phyloP scores from a whole-genome alignment of 2,113 vertebrate species.

The Macrotus californicus region DNA sequence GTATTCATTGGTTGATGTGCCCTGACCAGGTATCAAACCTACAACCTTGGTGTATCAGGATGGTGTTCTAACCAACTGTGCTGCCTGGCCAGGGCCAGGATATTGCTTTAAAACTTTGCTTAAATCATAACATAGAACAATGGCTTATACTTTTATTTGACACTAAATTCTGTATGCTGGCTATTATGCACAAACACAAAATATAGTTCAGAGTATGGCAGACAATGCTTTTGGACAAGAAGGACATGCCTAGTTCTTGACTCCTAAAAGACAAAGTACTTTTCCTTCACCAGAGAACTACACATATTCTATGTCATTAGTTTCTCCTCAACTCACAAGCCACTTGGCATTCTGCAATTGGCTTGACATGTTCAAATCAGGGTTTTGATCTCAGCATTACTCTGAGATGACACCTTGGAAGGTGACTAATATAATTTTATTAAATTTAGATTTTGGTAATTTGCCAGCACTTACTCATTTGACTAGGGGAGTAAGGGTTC shows the following conservation, averaged over 20 bases:
- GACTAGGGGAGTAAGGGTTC: slow-evolving; percentile 20
- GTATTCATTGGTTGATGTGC: too few species aligned
- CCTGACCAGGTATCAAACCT: too few species aligned
- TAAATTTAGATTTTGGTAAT: slow-evolving; percentile 66
- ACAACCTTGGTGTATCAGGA: too few species aligned
- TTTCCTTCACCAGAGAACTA: background rate
- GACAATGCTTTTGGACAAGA: background rate
- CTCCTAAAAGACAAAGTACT: background rate
- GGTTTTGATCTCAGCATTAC: slow-evolving; percentile 50
- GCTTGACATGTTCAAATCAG: slow-evolving; percentile 16
- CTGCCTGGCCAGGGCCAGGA: too few species aligned
- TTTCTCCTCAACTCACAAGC: slow-evolving; percentile 21
- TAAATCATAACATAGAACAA: background rate
- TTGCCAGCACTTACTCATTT: slow-evolving; percentile 51
- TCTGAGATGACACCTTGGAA: slow-evolving; percentile 41
- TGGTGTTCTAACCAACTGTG: too few species aligned
- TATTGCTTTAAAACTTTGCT: slow-evolving; percentile 4
- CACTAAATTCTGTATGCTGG: background rate
- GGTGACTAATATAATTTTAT: slow-evolving; percentile 46
- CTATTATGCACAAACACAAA: background rate
- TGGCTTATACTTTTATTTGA: background rate
- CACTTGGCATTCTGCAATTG: slow-evolving; percentile 33
- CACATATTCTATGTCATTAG: background rate
- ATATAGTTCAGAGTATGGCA: background rate
- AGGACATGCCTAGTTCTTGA: background rate